These are phyloP conservation scores for Paraescarpia echinospica DNA, from an alignment of 1,140 invertebrate species.

Conservation along the genomic window DNA sequence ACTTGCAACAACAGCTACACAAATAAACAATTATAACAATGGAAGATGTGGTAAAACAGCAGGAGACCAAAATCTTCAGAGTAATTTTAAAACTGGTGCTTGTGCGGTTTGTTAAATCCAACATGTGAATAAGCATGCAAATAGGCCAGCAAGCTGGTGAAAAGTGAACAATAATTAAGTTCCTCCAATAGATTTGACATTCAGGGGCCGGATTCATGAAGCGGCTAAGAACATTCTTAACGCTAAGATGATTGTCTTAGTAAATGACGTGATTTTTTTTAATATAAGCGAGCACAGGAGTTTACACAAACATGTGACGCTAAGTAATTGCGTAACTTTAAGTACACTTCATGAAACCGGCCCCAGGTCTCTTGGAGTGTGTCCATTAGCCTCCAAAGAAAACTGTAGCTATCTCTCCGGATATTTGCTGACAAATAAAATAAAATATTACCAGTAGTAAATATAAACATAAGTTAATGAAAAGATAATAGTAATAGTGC, in stretches of 20 bases:
- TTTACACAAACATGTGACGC: no score
- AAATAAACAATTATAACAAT: background rate
- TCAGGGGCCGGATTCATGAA: no score
- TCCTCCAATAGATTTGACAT: no score
- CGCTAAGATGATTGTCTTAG: no score
- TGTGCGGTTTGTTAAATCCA: background rate
- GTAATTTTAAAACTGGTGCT: background rate
- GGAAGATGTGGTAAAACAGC: background rate
- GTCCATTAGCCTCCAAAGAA: background rate
- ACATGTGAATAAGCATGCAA: background rate
- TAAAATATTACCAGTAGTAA: no score
- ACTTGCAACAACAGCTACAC: background rate
- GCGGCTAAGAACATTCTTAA: no score
- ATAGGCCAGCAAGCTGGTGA: background rate
- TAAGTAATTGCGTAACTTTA: no score
- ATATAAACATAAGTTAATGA: no score
- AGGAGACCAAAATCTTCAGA: background rate
- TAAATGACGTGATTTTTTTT: no score
- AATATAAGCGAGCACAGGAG: no score
- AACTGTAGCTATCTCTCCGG: background rate
- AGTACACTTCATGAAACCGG: no score
- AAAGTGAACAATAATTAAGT: background rate
- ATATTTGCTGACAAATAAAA: background rate
- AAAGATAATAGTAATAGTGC: no score
- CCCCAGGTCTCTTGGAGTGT: background rate